Percentiles rank a stretch among this genome's conserved stretches.
Conservation (phyloP, 2,888 invertebrate genomes). For the Acanthopleura granulata region DNA sequence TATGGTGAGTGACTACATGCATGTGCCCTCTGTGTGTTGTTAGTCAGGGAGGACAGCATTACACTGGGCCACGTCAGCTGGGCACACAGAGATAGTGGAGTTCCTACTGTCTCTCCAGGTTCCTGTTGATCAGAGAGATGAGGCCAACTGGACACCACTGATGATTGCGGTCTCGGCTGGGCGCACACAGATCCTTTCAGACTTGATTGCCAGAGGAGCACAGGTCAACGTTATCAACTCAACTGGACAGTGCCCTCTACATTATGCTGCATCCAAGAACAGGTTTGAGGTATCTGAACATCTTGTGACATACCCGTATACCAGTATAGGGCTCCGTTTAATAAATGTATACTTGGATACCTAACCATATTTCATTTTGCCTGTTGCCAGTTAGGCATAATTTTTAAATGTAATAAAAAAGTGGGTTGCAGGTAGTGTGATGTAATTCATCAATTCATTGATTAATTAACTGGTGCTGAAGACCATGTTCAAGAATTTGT, state of each 20-base stretch:
- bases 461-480: too few species aligned
- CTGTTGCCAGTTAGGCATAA: too few species aligned
- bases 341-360: too few species aligned
- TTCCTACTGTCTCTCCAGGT: slow-evolving; percentile 78
- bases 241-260: slow-evolving; percentile 84
- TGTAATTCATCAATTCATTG: too few species aligned
- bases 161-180: slow-evolving; percentile 87
- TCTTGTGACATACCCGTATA: too few species aligned
- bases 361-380: too few species aligned
- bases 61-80: slow-evolving; percentile 87
- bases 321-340: too few species aligned
- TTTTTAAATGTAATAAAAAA: too few species aligned
- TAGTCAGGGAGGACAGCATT: slow-evolving; percentile 76
- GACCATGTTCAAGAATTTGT: too few species aligned
- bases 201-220: slow-evolving; percentile 79
- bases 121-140: slow-evolving; percentile 81
- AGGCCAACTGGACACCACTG: slow-evolving; percentile 81
- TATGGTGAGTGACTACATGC: slow-evolving; percentile 70
- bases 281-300: slow-evolving; percentile 75
- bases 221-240: slow-evolving; percentile 80
- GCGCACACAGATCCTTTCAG: slow-evolving; percentile 77
- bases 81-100: slow-evolving; percentile 81
- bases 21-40: slow-evolving; percentile 24
- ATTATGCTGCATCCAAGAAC: slow-evolving; percentile 89
- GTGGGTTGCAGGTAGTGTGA: too few species aligned